Percentiles rank a stretch among this genome's conserved stretches.
phyloP scores from a whole-genome alignment of 2,113 vertebrate genomes.

The Cebidichthys violaceus region DNA sequence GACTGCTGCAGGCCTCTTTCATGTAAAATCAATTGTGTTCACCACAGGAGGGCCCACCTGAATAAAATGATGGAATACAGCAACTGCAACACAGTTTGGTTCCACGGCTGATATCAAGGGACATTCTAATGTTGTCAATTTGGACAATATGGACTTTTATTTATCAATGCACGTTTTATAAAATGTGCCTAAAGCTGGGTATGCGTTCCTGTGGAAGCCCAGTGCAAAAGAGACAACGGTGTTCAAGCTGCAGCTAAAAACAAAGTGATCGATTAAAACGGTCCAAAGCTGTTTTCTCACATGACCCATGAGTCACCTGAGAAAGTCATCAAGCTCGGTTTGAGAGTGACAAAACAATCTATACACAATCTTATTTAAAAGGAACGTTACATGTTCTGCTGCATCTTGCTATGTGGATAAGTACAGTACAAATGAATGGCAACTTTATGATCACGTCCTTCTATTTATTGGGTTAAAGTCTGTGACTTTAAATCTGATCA shows the following conservation, averaged over 20 bases:
- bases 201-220: neutral
- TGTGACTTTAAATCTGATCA: neutral
- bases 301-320: neutral
- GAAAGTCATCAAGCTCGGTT: neutral
- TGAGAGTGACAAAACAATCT: neutral
- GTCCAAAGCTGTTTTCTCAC: neutral
- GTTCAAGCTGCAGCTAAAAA: neutral
- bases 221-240: neutral
- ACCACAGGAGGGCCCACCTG: neutral
- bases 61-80: neutral
- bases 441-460: neutral
- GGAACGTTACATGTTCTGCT: neutral
- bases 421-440: neutral
- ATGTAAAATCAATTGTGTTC: constrained; percentile 12
- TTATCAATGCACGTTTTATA: neutral
- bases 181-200: neutral
- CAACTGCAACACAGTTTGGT: neutral
- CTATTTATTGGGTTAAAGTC: neutral
- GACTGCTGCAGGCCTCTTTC: constrained; percentile 16
- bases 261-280: neutral
- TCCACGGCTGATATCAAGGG: neutral
- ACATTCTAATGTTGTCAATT: neutral
- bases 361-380: neutral
- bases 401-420: neutral
- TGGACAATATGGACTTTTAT: neutral